These are phyloP conservation scores for Cheumatopsyche charites DNA, from an alignment of 1,140 invertebrate species.

Conservation along the genomic window DNA sequence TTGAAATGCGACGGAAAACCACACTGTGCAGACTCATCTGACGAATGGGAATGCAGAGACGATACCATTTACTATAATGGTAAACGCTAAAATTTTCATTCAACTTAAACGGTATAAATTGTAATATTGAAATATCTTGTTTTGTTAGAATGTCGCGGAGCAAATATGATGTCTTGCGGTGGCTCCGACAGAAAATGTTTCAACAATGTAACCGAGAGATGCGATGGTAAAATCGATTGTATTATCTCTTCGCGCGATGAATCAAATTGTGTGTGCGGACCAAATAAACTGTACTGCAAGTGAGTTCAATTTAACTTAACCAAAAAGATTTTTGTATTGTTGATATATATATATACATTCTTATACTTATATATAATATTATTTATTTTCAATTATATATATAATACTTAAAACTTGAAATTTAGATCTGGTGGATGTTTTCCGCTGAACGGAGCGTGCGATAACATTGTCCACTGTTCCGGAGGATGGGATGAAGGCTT, in stretches of 20 bases:
- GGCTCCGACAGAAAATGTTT: slow-evolving; percentile 40
- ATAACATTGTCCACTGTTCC: slow-evolving; percentile 39
- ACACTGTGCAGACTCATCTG: slow-evolving; percentile 40
- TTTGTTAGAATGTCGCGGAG: slow-evolving; percentile 39
- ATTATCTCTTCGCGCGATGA: slow-evolving; percentile 35
- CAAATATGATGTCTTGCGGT: slow-evolving; percentile 44
- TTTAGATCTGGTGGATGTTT: slow-evolving; percentile 42
- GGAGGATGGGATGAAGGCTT: slow-evolving; percentile 44
- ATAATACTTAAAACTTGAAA: background rate
- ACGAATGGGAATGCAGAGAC: slow-evolving; percentile 38
- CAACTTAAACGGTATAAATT: background rate
- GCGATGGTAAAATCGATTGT: slow-evolving; percentile 40
- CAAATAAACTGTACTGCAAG: slow-evolving; percentile 44
- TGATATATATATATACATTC: too few species aligned
- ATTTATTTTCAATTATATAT: background rate
- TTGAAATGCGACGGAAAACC: slow-evolving; percentile 38
- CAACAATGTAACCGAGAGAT: slow-evolving; percentile 41
- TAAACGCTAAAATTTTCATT: background rate
- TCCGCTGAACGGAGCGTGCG: slow-evolving; percentile 40
- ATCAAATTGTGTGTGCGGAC: slow-evolving; percentile 42
- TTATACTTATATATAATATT: background rate
- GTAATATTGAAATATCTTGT: background rate
- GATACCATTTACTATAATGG: background rate
- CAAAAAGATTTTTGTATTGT: too few species aligned
- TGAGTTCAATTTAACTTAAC: slow-evolving; percentile 29